These are phyloP conservation scores for Micrasema longulum DNA, from an alignment of 1,140 invertebrate genomes.

Conservation along the genomic window DNA sequence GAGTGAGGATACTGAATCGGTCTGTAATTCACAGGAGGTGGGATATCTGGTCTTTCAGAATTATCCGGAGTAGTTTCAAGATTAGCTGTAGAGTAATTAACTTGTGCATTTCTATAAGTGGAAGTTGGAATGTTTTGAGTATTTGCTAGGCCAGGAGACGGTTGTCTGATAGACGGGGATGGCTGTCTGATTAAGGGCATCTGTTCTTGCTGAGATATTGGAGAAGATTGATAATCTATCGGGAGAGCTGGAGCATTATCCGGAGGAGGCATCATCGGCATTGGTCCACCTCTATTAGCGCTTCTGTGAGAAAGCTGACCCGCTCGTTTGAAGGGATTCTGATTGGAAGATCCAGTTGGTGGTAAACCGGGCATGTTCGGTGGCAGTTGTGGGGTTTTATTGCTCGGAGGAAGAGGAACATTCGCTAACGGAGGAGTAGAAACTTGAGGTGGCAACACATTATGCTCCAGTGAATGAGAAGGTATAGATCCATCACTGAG, in stretches of 20 bases:
- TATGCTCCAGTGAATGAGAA: not conserved
- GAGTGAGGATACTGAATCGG: slow-evolving; percentile 56
- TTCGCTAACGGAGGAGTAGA: slow-evolving; percentile 30
- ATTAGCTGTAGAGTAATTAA: slow-evolving; percentile 64
- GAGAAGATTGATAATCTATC: slow-evolving; percentile 45
- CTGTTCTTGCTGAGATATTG: slow-evolving; percentile 50
- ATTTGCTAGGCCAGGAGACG: slow-evolving; percentile 27
- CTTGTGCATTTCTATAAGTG: slow-evolving; percentile 29
- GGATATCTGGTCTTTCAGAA: slow-evolving; percentile 72
- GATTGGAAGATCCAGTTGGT: slow-evolving; percentile 54
- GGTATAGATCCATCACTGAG: not conserved
- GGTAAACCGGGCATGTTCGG: slow-evolving; percentile 50
- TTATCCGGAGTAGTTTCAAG: slow-evolving; percentile 75
- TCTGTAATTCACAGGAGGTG: slow-evolving; percentile 58
- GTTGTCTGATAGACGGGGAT: slow-evolving; percentile 25
- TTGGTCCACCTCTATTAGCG: slow-evolving; percentile 49
- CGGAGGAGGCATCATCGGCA: slow-evolving; percentile 46
- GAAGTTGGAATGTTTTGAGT: slow-evolving; percentile 27
- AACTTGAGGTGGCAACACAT: slow-evolving; percentile 29
- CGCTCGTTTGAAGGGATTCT: slow-evolving; percentile 60
- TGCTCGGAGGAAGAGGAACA: slow-evolving; percentile 22
- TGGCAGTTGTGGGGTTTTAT: slow-evolving; percentile 36
- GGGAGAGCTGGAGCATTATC: slow-evolving; percentile 34
- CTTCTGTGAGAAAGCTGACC: slow-evolving; percentile 60
- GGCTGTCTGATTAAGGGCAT: slow-evolving; percentile 33